phyloP scores from a whole-genome alignment of 2,888 invertebrate species.

The Aspidapion aeneum region DNA sequence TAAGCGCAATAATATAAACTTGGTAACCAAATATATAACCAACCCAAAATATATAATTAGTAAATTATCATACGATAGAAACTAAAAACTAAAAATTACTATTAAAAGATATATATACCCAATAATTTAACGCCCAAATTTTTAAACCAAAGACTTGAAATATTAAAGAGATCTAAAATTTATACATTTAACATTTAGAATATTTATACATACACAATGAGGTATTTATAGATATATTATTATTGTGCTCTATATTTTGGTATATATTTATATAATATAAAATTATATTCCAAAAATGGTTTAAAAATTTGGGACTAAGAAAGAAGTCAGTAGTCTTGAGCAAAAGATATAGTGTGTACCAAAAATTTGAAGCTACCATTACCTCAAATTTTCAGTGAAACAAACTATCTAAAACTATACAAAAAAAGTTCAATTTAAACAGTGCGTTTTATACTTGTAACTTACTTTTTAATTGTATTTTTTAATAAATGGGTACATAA shows the following conservation, averaged over 20 bases:
- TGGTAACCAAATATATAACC: constrained; percentile 43
- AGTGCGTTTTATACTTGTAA: too few relatives aligned
- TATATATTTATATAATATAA: constrained; percentile 11
- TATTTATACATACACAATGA: constrained; percentile 28
- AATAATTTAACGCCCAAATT: constrained; percentile 4
- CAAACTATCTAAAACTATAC: not conserved
- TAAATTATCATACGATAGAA: constrained; percentile 15
- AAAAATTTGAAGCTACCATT: not conserved
- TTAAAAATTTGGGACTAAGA: constrained; percentile 17
- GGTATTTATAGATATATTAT: constrained; percentile 27
- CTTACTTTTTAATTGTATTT: too few relatives aligned
- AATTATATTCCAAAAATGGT: constrained; percentile 16
- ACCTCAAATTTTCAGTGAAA: constrained; percentile 3
- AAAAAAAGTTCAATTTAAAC: constrained; percentile 8
- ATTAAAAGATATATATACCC: not conserved
- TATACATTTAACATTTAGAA: constrained; percentile 7
- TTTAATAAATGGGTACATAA: too few relatives aligned
- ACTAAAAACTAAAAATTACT: not conserved
- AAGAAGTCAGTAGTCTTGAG: not conserved
- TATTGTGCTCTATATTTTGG: constrained; percentile 33
- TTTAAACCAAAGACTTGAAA: constrained; percentile 8
- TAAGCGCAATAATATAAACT: constrained; percentile 37
- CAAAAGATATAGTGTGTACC: not conserved
- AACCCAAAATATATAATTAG: constrained; percentile 35
- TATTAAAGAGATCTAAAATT: constrained; percentile 22